Percentiles rank a stretch among this genome's conserved stretches.
Conservation (phyloP, 2,888 invertebrate species). For the Coenonympha glycerion region DNA sequence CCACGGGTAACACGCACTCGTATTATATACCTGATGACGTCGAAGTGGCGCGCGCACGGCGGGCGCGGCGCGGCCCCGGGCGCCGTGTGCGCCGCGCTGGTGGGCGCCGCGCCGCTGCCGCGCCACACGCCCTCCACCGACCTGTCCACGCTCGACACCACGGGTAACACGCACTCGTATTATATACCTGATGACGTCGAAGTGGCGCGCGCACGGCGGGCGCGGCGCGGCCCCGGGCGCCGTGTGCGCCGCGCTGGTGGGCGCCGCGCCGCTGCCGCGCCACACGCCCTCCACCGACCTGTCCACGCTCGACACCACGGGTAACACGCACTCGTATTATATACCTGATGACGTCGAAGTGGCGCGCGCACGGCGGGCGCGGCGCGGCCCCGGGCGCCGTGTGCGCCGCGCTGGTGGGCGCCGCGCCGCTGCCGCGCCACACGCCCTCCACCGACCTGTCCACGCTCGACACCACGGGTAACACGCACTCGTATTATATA, state of each 20-base stretch:
- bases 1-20: not conserved
- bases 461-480: conserved; percentile 35
- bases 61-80: conserved; percentile 41
- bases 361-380: conserved; percentile 31
- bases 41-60: no score
- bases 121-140: conserved; percentile 47
- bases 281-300: conserved; percentile 48
- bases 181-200: no score
- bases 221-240: conserved; percentile 44
- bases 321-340: not conserved
- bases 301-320: conserved; percentile 41
- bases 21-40: no score
- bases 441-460: conserved; percentile 51
- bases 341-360: no score
- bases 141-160: conserved; percentile 45
- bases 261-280: conserved; percentile 35
- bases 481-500: no score
- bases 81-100: conserved; percentile 49
- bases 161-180: not conserved
- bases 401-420: conserved; percentile 43
- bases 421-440: conserved; percentile 35
- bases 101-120: conserved; percentile 34
- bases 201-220: no score
- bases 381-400: conserved; percentile 48
- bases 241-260: conserved; percentile 46